A percentile compares a stretch with the other conserved stretches of the same genome.
Conservation (phyloP, 2,888 invertebrate species). For the Stenotaenia linearis region DNA sequence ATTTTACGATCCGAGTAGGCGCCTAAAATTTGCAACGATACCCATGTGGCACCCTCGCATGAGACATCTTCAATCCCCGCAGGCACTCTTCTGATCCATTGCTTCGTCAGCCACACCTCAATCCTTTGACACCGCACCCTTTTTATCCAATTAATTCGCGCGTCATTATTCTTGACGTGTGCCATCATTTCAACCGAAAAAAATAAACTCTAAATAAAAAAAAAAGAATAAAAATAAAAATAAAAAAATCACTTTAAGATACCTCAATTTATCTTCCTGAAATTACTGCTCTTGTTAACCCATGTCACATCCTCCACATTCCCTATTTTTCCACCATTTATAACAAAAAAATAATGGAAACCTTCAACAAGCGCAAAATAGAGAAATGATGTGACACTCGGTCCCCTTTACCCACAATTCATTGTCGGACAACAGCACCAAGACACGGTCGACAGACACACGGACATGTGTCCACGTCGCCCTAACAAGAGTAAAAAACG, state of each 20-base stretch:
- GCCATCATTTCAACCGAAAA: background rate
- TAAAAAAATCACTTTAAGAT: background rate
- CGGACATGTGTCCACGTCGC: background rate
- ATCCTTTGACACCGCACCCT: conserved; percentile 10
- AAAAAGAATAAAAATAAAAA: too few relatives aligned
- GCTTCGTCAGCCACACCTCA: conserved; percentile 13
- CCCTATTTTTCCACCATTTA: too few relatives aligned
- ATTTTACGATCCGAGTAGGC: background rate
- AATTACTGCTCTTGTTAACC: background rate
- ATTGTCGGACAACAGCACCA: background rate
- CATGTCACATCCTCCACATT: too few relatives aligned
- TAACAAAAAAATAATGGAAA: background rate
- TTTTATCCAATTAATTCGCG: conserved; percentile 2
- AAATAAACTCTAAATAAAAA: background rate
- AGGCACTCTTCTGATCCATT: background rate
- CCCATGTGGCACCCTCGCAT: conserved; percentile 2
- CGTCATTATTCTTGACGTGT: background rate
- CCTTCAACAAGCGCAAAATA: background rate
- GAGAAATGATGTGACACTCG: background rate
- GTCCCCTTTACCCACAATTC: background rate
- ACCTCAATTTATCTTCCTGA: background rate
- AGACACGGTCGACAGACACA: background rate
- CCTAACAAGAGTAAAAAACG: background rate
- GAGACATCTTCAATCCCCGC: background rate
- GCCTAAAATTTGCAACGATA: background rate